Evolutionary conservation across 2,888 invertebrate genomes (phyloP), one percentile per base, ranked within the genome.

Genomic region (Drosophila sordidapex): DNA sequence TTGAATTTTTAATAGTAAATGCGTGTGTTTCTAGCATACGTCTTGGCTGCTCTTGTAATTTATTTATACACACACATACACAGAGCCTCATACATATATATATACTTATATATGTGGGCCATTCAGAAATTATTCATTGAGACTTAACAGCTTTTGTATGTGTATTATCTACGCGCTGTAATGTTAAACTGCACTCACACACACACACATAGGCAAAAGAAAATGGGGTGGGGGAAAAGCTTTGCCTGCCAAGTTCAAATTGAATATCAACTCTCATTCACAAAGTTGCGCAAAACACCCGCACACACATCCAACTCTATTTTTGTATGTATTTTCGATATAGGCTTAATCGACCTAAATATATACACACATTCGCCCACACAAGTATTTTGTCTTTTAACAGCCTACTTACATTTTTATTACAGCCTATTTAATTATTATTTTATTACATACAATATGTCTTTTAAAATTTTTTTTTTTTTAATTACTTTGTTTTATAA

Each of bases 331-430:
- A 46, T 46, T 46, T 46, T 46, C 46, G 21, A 21, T 46, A 25
- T 25, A 46, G 46, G 46, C 27, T 46, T 46, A 25, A 46, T 46
- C 46, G 25, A 46, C 46, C 46, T 15, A 46, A 15, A 46, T 46
- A 46, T 46, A 46, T 7, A 21, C 21, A 21, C 21, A 46, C 21
- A 21, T 21, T 7, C 21, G 15, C 25, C 46, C 25, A 46, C 46
- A 15, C 4, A 46, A 25, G 15, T 46, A 8, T 25, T 25, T 25
- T 25, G 8, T 25, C 46, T 46, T 25, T 46, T 15, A 25, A 46
- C 15, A 46, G 15, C 8, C 8, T 53, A 61, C 63, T 64, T 62
- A 65, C 48, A 58, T 54, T 70, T 29, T 54, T 36, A 46, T 46
- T 46, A 43, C 40, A 31, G 46, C 15, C 29, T 61, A 35, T 21